Conservation (phyloP, 2,888 invertebrate genomes). For the Tholera decimalis region DNA sequence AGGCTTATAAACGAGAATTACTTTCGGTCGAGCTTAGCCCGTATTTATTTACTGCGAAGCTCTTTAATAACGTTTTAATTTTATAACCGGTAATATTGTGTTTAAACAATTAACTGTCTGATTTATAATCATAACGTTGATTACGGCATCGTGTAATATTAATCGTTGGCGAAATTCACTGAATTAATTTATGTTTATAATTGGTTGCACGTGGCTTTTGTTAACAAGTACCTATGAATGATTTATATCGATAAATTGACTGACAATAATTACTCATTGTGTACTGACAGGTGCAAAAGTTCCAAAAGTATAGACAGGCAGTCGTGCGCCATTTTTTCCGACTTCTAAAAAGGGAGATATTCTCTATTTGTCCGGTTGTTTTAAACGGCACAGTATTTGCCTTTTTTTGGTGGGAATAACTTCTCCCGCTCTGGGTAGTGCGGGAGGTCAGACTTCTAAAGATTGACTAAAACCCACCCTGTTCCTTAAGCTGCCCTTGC, state of each 20-base stretch:
- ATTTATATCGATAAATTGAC: slow-evolving; percentile 18
- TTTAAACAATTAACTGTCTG: slow-evolving; percentile 64
- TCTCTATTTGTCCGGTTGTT: too few relatives aligned
- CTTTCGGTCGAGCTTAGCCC: slow-evolving; percentile 38
- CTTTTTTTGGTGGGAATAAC: too few relatives aligned
- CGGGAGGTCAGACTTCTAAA: too few relatives aligned
- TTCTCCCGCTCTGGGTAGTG: too few relatives aligned
- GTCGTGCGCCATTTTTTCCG: background rate
- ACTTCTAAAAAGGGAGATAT: too few relatives aligned
- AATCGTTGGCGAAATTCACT: slow-evolving; percentile 58
- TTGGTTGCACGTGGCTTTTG: slow-evolving; percentile 51
- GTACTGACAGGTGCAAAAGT: background rate
- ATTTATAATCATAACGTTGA: slow-evolving; percentile 67
- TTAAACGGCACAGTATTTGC: too few relatives aligned
- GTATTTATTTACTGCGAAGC: slow-evolving; percentile 58
- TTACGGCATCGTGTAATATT: slow-evolving; percentile 59
- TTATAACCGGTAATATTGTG: slow-evolving; percentile 67
- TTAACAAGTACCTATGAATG: slow-evolving; percentile 25
- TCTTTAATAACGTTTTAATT: slow-evolving; percentile 68
- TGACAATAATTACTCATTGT: slow-evolving; percentile 17
- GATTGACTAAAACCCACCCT: too few relatives aligned
- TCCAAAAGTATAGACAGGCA: background rate
- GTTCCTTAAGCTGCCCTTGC: too few relatives aligned
- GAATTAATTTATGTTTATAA: slow-evolving; percentile 50
- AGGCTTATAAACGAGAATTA: slow-evolving; percentile 40